phyloP scores from a whole-genome alignment of 2,113 vertebrate species.

The Pica pica region DNA sequence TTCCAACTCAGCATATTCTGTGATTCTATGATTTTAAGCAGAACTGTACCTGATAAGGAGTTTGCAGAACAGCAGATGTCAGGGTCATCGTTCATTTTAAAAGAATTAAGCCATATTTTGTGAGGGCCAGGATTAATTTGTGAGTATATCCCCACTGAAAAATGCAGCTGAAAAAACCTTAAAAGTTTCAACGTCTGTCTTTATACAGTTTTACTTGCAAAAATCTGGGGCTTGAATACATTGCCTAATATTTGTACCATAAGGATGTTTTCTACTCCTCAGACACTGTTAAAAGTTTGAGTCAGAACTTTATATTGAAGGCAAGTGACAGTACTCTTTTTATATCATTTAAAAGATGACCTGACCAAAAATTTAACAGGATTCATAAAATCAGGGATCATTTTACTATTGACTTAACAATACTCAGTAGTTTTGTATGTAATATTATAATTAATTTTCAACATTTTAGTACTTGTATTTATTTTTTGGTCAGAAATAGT shows the following conservation, averaged over 20 bases:
- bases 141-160: constrained; percentile 57
- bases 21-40: neutral
- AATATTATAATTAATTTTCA: constrained; percentile 82
- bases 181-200: constrained; percentile 61
- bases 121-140: constrained; percentile 68
- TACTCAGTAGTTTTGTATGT: constrained; percentile 83
- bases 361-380: constrained; percentile 79
- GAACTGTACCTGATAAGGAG: constrained; percentile 52
- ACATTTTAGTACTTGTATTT: constrained; percentile 83
- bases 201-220: constrained; percentile 73
- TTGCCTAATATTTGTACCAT: constrained; percentile 71
- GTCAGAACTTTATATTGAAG: constrained; percentile 74
- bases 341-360: constrained; percentile 80
- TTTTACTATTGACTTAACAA: constrained; percentile 83
- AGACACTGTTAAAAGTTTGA: constrained; percentile 70
- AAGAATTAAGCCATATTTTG: constrained; percentile 81
- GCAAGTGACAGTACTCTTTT: constrained; percentile 74
- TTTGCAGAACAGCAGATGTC: constrained; percentile 70
- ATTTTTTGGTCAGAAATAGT: constrained; percentile 83
- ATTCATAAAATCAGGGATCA: constrained; percentile 85
- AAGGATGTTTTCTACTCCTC: constrained; percentile 74
- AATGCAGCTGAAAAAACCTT: constrained; percentile 42
- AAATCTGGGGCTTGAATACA: constrained; percentile 55
- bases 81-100: constrained; percentile 75
- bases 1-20: neutral